Evolutionary conservation across 2,113 vertebrate species (phyloP).

Genomic region (Vicugna pacos): DNA sequence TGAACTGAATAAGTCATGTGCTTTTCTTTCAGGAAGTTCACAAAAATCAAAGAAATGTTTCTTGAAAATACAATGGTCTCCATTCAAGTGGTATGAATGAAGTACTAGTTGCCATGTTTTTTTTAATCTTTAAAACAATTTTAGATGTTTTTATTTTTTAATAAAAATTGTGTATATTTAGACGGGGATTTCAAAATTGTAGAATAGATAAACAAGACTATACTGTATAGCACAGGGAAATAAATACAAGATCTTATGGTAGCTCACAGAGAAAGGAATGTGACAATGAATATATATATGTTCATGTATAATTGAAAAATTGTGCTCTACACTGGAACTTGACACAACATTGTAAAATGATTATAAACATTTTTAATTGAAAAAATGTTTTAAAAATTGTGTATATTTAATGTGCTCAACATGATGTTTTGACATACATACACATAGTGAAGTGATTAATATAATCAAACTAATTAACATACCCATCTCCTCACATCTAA

Average conservation of each 20-base stretch:
- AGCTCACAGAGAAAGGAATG: no score
- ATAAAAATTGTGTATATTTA: background rate
- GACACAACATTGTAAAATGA: no score
- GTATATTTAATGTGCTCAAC: background rate
- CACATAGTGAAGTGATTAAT: background rate
- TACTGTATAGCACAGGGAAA: no score
- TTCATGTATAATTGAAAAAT: no score
- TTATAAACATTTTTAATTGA: no score
- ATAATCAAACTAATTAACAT: background rate
- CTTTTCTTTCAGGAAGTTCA: conserved; percentile 13
- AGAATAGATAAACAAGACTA: no score
- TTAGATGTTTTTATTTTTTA: background rate
- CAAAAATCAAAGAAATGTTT: background rate
- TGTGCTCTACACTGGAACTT: no score
- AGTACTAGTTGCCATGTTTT: background rate
- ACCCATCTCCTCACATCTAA: background rate
- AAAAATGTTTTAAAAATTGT: background rate
- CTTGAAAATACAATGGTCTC: background rate
- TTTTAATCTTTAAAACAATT: background rate
- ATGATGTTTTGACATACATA: background rate
- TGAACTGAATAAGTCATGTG: background rate
- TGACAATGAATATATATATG: no score
- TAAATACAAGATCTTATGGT: no score
- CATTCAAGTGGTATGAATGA: background rate
- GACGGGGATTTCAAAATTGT: background rate